Evolutionary conservation across 2,888 invertebrate genomes (phyloP).

Genomic region (Harmothoe impar): DNA sequence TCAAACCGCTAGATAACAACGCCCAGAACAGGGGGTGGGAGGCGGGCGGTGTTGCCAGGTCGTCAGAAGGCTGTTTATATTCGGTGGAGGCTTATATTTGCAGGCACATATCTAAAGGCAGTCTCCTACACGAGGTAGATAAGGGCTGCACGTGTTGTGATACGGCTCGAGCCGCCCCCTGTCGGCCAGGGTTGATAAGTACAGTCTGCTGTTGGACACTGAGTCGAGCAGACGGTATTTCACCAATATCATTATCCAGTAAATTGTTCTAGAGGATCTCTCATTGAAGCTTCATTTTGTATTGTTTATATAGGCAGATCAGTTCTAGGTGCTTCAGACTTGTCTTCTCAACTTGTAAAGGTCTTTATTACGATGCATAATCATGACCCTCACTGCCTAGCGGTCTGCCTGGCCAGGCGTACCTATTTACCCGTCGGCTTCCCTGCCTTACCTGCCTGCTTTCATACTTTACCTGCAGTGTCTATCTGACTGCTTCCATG

Average conservation of each 20-base stretch:
- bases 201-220: neutral
- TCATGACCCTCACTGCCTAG: no score
- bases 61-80: slow-evolving; percentile 37
- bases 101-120: slow-evolving; percentile 14
- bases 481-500: no score
- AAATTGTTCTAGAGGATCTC: no score
- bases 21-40: neutral
- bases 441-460: neutral
- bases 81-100: slow-evolving; percentile 36
- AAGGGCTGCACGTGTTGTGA: slow-evolving; percentile 6
- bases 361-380: no score
- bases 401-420: no score
- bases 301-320: no score
- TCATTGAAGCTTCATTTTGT: no score
- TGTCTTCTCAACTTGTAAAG: no score
- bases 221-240: neutral
- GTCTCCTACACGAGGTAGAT: neutral
- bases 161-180: neutral
- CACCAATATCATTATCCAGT: no score
- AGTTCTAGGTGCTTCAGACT: no score
- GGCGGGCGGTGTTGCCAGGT: neutral
- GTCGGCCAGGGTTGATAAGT: neutral
- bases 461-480: no score
- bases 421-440: no score
- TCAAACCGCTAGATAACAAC: slow-evolving; percentile 48